Evolutionary conservation across 1,140 invertebrate species (phyloP).

Genomic region (Drosophila subpulchrella): DNA sequence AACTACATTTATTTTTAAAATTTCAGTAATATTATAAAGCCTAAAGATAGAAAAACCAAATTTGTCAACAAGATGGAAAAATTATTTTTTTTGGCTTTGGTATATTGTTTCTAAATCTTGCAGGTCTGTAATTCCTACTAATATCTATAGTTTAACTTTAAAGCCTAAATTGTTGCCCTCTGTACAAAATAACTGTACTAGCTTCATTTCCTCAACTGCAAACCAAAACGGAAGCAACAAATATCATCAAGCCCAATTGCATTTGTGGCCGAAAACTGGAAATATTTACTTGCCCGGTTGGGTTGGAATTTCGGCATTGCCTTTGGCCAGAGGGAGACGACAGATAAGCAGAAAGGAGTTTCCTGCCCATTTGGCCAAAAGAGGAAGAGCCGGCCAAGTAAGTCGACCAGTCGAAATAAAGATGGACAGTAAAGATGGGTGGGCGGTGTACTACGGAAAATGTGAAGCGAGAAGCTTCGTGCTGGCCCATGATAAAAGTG

Average conservation of each 20-base stretch:
- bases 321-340: slow-evolving; percentile 13
- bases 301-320: slow-evolving; percentile 8
- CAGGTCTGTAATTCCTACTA: too few relatives aligned
- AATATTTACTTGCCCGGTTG: slow-evolving; percentile 66
- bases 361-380: slow-evolving; percentile 47
- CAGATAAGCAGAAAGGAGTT: slow-evolving; percentile 16
- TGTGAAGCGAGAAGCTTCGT: slow-evolving; percentile 42
- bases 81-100: too few relatives aligned
- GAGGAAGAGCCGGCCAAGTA: slow-evolving; percentile 4
- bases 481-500: slow-evolving; percentile 65
- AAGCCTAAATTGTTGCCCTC: neutral
- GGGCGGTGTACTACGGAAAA: slow-evolving; percentile 17
- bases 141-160: too few relatives aligned
- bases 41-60: too few relatives aligned
- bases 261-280: slow-evolving; percentile 80
- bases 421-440: slow-evolving; percentile 27
- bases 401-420: slow-evolving; percentile 37
- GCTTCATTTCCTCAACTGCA: slow-evolving; percentile 70
- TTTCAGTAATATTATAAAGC: too few relatives aligned
- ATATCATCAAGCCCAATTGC: slow-evolving; percentile 82
- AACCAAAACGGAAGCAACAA: slow-evolving; percentile 78
- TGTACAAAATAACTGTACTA: slow-evolving; percentile 39
- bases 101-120: too few relatives aligned
- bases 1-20: too few relatives aligned
- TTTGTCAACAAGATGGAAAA: too few relatives aligned